A percentile compares a stretch with the other conserved stretches of the same genome.
These are phyloP conservation scores for Mormyrops attenuatus DNA, from an alignment of 2,797 vertebrate species.

Conservation along the genomic window DNA sequence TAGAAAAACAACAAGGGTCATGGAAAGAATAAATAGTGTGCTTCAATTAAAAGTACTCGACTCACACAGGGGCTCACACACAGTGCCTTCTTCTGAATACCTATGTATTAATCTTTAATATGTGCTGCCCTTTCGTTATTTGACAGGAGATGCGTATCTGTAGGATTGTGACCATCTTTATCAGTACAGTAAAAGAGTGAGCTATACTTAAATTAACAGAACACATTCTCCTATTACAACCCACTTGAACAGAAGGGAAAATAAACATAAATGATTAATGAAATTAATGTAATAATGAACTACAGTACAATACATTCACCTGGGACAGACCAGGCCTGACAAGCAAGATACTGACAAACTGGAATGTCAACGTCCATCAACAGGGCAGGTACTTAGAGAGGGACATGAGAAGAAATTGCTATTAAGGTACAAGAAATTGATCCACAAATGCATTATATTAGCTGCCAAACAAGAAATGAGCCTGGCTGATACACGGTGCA, in stretches of 20 bases:
- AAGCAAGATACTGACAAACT: background rate
- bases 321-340: background rate
- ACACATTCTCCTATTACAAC: background rate
- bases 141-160: background rate
- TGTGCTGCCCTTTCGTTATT: background rate
- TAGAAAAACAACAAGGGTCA: background rate
- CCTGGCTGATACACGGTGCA: background rate
- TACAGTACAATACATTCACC: background rate
- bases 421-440: background rate
- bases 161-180: background rate
- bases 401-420: background rate
- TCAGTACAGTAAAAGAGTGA: background rate
- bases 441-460: background rate
- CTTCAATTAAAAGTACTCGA: background rate
- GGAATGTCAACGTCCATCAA: background rate
- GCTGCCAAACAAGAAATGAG: background rate
- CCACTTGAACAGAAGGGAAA: background rate
- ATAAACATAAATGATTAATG: background rate
- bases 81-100: background rate
- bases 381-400: background rate
- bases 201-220: background rate
- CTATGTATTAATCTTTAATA: background rate
- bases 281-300: background rate
- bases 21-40: background rate
- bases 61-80: background rate